Evolutionary conservation across 2,113 vertebrate genomes (phyloP), one percentile per base, ranked within the genome.

Genomic region (Canis aureus): DNA sequence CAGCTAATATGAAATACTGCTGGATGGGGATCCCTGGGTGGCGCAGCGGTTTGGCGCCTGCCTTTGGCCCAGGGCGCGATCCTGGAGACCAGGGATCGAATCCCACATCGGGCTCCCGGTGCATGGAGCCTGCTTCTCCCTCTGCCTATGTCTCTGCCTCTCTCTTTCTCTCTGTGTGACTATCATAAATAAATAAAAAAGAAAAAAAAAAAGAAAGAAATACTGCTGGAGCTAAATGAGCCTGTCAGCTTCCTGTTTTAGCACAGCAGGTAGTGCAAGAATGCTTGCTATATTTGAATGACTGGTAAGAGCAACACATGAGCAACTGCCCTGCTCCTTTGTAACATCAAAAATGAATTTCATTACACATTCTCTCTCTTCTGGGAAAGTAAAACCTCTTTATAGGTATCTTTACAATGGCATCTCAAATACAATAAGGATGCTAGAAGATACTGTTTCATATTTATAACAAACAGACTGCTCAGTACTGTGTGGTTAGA

Each of bases 191-290:
- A 43, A 43, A 43, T 4, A 43, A 43, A 43, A 43, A 43, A 3
- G 3, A 38, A 38, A 38, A 38, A 38, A 38, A 38, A 38, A 38
- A 38, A 38, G 38, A 38, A 43, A 43, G 78, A 97, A 88, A 90
- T 27, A 79, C 38, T 64, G 22, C 51, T 76, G 35, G n/a, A 89
- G 59, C 32, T 86, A 88, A 96, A 51, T 86, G 91, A 67, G 43
- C 43, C 76, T 91, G 38, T 89, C 91, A 69, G 16, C 67, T 78
- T 95, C 97, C 91, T 89, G 95, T 94, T 97, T 97, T 95, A 96
- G 82, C 78, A 66, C 66, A 81, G 81, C 43, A 90, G 87, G 87
- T 71, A 87, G 51, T 27, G 15, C 43, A 93, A 49, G 35, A 94
- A 95, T 79, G 74, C 55, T 60, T 78, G 78, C 64, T 94, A 35